Evolutionary conservation across 2,113 vertebrate species (phyloP), one percentile per base, ranked within the genome.

Genomic region (Mobula hypostoma): DNA sequence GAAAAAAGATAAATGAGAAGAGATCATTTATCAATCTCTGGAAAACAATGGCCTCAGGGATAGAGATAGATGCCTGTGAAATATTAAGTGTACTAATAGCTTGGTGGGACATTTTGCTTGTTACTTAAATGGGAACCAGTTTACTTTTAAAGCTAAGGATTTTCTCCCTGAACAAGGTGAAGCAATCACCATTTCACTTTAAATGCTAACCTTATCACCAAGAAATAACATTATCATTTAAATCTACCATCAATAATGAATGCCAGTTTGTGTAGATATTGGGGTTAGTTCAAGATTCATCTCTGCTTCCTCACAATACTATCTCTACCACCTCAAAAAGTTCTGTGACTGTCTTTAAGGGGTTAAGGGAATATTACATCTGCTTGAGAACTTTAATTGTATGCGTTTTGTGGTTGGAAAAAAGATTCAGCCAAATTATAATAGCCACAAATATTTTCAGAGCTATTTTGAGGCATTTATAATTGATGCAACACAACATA

Each of bases 371-470:
- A 68, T 27, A 90, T 66, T 15, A 15, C 66, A 90, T 66, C n/a
- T 66, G 15, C 32, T 90, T 90, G 85, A 90, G 17, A 29, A 66
- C 66, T 90, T 90, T 9, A 68, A 66, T 90, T 32, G 5, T 7
- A 6, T 15, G 5, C 85, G 66, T n/a, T 90, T 90, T 90, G 85
- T 21, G 85, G 85, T 90, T 79, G 77, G 83, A 58, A 87, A 87
- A 36, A 87, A 61, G 56, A 87, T 21, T 58, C 36, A 24, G 11
- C 27, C 21, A 87, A 87, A 87, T 87, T 76, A 56, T 74, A 74
- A 74, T 27, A 74, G 40, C 68, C 91, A 56, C 91, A 93, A 93
- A 56, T 93, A 93, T 74, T 93, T 93, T 93, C 40, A 68, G 91
- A 93, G 70, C 40, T 93, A 72, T 93, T 93, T 72, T n/a, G 17